Evolutionary conservation across 2,888 invertebrate species (phyloP).

Genomic region (Scrobipalpa atriplicella): DNA sequence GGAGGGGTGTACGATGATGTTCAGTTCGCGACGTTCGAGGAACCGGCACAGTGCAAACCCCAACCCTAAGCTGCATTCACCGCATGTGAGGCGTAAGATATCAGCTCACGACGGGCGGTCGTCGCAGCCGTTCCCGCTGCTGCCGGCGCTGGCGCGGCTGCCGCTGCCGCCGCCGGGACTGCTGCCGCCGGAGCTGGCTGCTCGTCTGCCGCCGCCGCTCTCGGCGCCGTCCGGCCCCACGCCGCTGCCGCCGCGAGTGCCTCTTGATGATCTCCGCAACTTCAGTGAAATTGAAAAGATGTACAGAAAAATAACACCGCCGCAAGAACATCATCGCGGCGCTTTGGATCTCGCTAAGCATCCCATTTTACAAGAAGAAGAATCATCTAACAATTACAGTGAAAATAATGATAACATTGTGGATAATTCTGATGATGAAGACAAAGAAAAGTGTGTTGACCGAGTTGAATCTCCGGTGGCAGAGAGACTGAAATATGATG

Average conservation of each 20-base stretch:
- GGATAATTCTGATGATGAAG: constrained; percentile 65
- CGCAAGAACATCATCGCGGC: constrained; percentile 60
- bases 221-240: constrained; percentile 59
- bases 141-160: constrained; percentile 87
- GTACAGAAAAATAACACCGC: constrained; percentile 74
- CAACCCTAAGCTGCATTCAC: constrained; percentile 97
- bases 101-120: constrained; percentile 96
- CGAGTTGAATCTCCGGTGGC: constrained; percentile 54
- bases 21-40: constrained; percentile 96
- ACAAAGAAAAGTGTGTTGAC: constrained; percentile 54
- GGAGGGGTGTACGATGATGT: constrained; percentile 99
- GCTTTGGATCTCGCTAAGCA: constrained; percentile 67
- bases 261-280: constrained; percentile 75
- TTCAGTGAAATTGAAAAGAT: constrained; percentile 81
- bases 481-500: constrained; percentile 70
- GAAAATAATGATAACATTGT: constrained; percentile 70
- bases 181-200: constrained; percentile 83
- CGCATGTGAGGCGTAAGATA: constrained; percentile 95
- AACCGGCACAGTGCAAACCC: constrained; percentile 99
- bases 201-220: constrained; percentile 65
- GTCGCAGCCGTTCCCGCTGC: constrained; percentile 89
- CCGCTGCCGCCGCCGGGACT: constrained; percentile 87
- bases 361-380: constrained; percentile 52
- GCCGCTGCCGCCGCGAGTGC: constrained; percentile 80
- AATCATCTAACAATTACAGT: constrained; percentile 67